phyloP scores from a whole-genome alignment of 2,113 vertebrate genomes.

The Oncorhynchus clarkii region DNA sequence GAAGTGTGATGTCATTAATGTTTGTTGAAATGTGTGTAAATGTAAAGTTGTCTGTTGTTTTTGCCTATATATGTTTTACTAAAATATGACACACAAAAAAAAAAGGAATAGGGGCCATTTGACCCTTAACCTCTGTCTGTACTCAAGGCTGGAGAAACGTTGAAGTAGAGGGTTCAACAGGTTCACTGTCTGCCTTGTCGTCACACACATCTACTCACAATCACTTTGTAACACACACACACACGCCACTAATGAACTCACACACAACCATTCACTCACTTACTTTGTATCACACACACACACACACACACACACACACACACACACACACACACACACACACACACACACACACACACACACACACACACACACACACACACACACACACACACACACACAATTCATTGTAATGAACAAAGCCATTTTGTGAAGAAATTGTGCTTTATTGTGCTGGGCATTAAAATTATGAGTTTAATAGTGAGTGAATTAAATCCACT shows the following conservation, averaged over 20 bases:
- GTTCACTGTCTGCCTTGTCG: neutral
- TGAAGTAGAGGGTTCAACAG: conserved; percentile 11
- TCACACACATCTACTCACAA: neutral
- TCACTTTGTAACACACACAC: neutral
- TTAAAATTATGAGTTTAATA: conserved; percentile 25
- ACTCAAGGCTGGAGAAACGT: conserved; percentile 12
- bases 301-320: neutral
- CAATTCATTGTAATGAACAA: too few species aligned
- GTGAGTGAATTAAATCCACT: conserved; percentile 29
- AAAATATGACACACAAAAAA: too few species aligned
- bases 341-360: neutral
- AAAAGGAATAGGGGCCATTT: too few species aligned
- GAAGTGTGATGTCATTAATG: too few species aligned
- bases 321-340: neutral
- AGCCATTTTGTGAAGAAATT: conserved; percentile 26
- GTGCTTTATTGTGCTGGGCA: conserved; percentile 8
- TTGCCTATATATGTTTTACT: too few species aligned
- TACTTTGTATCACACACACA: neutral
- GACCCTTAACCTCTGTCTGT: neutral
- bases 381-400: neutral
- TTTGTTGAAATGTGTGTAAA: too few species aligned
- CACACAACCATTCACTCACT: too few species aligned
- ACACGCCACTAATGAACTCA: neutral
- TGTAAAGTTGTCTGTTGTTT: too few species aligned
- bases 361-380: conserved; percentile 1